Percentiles rank a stretch among this genome's conserved stretches.
phyloP scores from a whole-genome alignment of 2,888 invertebrate genomes.

The Agonopterix arenella region DNA sequence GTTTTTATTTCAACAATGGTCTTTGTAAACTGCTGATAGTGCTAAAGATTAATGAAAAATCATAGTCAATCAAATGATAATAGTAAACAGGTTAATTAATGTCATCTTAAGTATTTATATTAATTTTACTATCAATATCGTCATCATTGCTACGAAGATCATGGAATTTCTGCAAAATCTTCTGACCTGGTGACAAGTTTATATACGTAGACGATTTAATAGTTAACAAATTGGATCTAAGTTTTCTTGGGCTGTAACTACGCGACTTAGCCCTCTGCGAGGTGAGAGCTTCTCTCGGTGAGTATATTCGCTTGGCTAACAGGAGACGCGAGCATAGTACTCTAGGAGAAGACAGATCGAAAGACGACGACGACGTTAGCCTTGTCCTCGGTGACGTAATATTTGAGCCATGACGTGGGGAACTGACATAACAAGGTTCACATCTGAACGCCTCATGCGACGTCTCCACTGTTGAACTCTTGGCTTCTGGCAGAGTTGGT shows the following conservation, averaged over 20 bases:
- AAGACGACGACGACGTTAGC: constrained; percentile 39
- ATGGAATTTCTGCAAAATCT: constrained; percentile 48
- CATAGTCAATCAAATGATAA: too few species aligned
- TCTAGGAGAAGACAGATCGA: constrained; percentile 38
- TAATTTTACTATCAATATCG: too few species aligned
- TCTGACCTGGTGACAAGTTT: constrained; percentile 41
- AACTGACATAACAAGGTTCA: constrained; percentile 49
- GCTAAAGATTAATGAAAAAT: too few species aligned
- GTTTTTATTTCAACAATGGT: too few species aligned
- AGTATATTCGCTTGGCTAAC: constrained; percentile 27
- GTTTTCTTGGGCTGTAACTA: constrained; percentile 11
- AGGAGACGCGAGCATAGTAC: constrained; percentile 43
- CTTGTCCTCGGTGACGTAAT: constrained; percentile 31
- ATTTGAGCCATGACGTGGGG: constrained; percentile 42
- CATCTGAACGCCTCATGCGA: constrained; percentile 36
- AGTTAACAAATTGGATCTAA: constrained; percentile 25
- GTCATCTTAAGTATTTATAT: too few species aligned
- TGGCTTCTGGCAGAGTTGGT: constrained; percentile 42
- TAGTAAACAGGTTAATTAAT: too few species aligned
- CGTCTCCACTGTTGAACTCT: constrained; percentile 17
- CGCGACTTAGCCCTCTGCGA: constrained; percentile 17
- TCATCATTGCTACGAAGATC: constrained; percentile 30
- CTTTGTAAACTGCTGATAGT: too few species aligned
- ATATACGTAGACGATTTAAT: constrained; percentile 35
- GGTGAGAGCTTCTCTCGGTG: constrained; percentile 24